phyloP scores from a whole-genome alignment of 30 jellyfish, hydroid and myxozoan genomes.

The Rhopilema esculentum region DNA sequence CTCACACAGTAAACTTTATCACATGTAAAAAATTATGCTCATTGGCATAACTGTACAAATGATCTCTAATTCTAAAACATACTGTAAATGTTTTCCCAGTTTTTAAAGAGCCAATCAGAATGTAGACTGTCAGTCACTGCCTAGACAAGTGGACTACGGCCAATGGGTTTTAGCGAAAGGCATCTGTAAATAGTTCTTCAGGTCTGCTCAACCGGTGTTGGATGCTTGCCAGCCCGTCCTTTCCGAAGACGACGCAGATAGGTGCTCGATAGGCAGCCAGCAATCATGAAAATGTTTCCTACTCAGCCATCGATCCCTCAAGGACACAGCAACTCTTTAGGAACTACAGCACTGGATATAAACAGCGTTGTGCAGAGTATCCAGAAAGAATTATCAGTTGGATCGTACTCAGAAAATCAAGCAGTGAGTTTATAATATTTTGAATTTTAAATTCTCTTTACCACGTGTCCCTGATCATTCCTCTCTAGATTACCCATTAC shows the following conservation, averaged over 20 bases:
- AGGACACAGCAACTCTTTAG: slow-evolving; percentile 60
- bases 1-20: neutral
- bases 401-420: slow-evolving; percentile 50
- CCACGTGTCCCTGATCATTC: neutral
- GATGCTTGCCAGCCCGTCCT: slow-evolving; percentile 70
- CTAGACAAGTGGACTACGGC: slow-evolving; percentile 47
- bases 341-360: slow-evolving; percentile 38
- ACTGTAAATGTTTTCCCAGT: neutral
- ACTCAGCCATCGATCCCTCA: slow-evolving; percentile 53
- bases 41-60: neutral
- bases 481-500: neutral
- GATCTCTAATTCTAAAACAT: neutral
- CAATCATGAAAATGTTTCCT: slow-evolving; percentile 76
- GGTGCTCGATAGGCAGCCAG: slow-evolving; percentile 14
- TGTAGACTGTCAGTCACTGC: slow-evolving; percentile 30
- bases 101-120: slow-evolving; percentile 60
- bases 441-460: neutral
- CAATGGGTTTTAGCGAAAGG: slow-evolving; percentile 51
- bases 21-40: neutral
- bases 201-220: slow-evolving; percentile 61
- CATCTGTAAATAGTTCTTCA: slow-evolving; percentile 39
- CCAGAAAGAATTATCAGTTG: slow-evolving; percentile 69
- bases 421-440: slow-evolving; percentile 34
- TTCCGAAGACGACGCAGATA: slow-evolving; percentile 28
- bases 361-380: slow-evolving; percentile 76